Base-by-base conservation (phyloP, 2,797 vertebrate species). In the Onychomys torridus region DNA sequence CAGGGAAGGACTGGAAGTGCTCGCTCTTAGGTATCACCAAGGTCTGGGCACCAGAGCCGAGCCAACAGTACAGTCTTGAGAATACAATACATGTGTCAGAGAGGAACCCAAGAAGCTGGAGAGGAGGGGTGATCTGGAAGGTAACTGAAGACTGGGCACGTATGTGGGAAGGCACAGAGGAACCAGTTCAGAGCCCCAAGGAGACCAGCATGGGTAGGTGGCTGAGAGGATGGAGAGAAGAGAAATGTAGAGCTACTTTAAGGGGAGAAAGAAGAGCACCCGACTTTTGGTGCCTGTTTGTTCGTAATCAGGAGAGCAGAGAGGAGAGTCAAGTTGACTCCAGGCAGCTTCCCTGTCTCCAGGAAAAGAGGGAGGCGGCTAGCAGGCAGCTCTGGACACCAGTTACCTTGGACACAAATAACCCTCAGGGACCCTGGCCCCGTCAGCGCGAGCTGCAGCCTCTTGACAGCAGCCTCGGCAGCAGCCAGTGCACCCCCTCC, bases 341-440 rank as follows among this genome's bases (percentile, higher is more conserved):
- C 93, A 65, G 49, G 87, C 86, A 71, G 75, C 77, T 89, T 79
- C 67, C 34, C 9, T 4, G 73, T 81, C 97, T 92, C 94, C 46
- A 77, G 95, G 92, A 93, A 95, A 93, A 96, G 59, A 82, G 55
- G 91, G 73, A 88, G 61, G 95, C 52, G 6, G 92, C 89, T 43
- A 46, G 79, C 83, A 95, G 94, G 92, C 86, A 92, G 86, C 90
- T 92, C 10, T 52, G 0, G 90, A 90, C 93, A 92, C 88, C 97
- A 96, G 97, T 96, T 96, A 95, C 96, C 97, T 93, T 86, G 96
- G 96, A 91, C 97, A 95, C 97, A 93, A 93, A 95, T 93, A 93
- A 95, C 27, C 97, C 90, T 78, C 49, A 61, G 90, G 90, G 92
- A 90, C 89, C 76, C 95, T 93, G 86, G 73, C 95, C 93, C 92